Base-by-base conservation (phyloP, 2,888 invertebrate species). In the Heteromyza rotundicornis region DNA sequence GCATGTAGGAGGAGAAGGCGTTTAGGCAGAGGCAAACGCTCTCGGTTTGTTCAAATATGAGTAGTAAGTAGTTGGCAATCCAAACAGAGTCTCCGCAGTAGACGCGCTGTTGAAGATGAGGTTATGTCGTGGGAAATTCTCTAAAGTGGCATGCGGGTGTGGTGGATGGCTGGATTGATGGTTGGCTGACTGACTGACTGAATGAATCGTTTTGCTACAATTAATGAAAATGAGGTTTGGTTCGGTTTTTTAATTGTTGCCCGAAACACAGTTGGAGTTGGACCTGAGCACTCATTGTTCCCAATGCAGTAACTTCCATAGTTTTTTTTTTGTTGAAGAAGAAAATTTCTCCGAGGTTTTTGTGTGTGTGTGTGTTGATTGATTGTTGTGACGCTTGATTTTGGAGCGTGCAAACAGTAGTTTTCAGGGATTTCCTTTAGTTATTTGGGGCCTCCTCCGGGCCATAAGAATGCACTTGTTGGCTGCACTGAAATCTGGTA, bases 61-160 rank as follows among this genome's bases (percentile, higher is more conserved):
- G 12, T 16, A 22, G 51, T 22, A 27, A 52, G 32, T 16, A 32
- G 52, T 52, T 52, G 40, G 60, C 10, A 51, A 51, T 23, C 23
- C 14, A 51, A 23, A 16, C 24, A 22, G 24, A 19, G 51, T 51
- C n/a, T n/a, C 56, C 61, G 67, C 22, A 55, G 66, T 68, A 63
- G 63, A 58, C 59, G 64, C 68, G 63, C n/a, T n/a, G 44, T 24
- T 44, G n/a, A 36, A 44, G 49, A 47, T 27, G 60, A 65, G 58
- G 58, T 66, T 62, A 59, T 57, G 60, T 70, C 78, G 78, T 78
- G 78, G 78, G 78, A 78, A 78, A 74, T 70, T 79, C 75, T 73
- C 69, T 69, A 63, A 70, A 74, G 70, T 69, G 78, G 71, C 77
- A 78, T 78, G 78, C 78, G 78, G 78, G 78, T 80, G 78, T 75